Percentiles rank a stretch among this genome's conserved stretches.
Conservation (phyloP, 2,797 vertebrate species). For the Selene dorsalis region DNA sequence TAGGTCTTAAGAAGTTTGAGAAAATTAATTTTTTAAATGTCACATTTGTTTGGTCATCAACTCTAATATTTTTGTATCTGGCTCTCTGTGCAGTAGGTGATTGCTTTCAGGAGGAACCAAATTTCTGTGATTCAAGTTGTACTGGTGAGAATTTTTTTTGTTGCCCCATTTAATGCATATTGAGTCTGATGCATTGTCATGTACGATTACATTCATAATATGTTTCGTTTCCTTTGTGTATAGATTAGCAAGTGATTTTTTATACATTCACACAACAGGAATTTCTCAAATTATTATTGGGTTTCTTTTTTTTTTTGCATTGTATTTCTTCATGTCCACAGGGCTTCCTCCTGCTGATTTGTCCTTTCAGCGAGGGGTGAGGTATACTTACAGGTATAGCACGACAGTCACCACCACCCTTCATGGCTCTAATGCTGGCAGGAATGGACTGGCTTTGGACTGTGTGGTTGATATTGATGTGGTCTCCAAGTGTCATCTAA, state of each 20-base stretch:
- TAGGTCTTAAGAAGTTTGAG: not conserved
- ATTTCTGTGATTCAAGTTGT: slow-evolving; percentile 75
- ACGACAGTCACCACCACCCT: slow-evolving; percentile 81
- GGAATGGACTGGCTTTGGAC: slow-evolving; percentile 85
- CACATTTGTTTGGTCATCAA: not conserved
- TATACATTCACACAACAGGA: not conserved
- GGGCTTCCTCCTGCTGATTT: slow-evolving; percentile 56
- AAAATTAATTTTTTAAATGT: not conserved
- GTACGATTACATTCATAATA: not conserved
- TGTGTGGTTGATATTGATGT: slow-evolving; percentile 85
- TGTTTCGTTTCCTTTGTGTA: not conserved
- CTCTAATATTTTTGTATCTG: not conserved
- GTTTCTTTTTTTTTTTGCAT: not conserved
- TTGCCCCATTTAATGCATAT: not conserved
- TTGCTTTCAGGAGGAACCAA: slow-evolving; percentile 55
- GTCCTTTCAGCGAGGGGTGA: slow-evolving; percentile 75
- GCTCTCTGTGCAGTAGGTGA: slow-evolving; percentile 53
- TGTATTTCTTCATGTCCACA: slow-evolving; percentile 30
- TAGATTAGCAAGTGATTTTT: not conserved
- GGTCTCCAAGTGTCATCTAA: slow-evolving; percentile 84
- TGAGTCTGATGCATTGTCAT: not conserved
- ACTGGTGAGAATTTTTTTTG: slow-evolving; percentile 68
- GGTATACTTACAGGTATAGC: slow-evolving; percentile 87
- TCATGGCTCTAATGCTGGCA: slow-evolving; percentile 75
- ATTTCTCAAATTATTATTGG: not conserved